These are phyloP conservation scores for Seriola rivoliana DNA, from an alignment of 2,113 vertebrate genomes.

Conservation along the genomic window DNA sequence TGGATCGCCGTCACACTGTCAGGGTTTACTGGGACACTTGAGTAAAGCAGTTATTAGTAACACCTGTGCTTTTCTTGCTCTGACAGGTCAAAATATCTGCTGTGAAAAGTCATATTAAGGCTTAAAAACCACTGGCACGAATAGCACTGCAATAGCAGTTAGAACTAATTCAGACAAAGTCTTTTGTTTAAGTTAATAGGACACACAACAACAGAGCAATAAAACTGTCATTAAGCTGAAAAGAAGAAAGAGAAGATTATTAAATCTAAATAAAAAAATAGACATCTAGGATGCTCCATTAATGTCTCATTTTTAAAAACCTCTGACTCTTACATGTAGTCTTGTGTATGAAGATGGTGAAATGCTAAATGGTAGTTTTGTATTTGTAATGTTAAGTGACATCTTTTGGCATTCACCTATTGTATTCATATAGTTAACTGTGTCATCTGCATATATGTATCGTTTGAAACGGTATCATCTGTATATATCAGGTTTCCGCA, in stretches of 20 bases:
- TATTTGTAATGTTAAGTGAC: background rate
- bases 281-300: background rate
- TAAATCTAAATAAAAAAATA: background rate
- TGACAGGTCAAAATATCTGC: background rate
- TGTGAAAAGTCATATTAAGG: background rate
- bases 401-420: background rate
- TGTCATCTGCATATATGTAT: too few relatives aligned
- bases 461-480: background rate
- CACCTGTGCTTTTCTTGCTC: background rate
- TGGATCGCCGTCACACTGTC: background rate
- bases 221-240: background rate
- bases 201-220: background rate
- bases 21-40: background rate
- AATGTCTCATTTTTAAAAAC: too few relatives aligned
- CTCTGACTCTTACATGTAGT: too few relatives aligned
- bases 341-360: background rate
- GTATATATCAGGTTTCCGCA: background rate
- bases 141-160: background rate
- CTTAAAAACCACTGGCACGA: background rate
- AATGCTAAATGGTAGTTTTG: background rate
- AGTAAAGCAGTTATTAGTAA: constrained; percentile 17
- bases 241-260: background rate
- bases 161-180: background rate
- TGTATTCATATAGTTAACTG: background rate
- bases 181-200: background rate